Evolutionary conservation across 2,113 vertebrate genomes (phyloP).

Genomic region (Azemiops feae): DNA sequence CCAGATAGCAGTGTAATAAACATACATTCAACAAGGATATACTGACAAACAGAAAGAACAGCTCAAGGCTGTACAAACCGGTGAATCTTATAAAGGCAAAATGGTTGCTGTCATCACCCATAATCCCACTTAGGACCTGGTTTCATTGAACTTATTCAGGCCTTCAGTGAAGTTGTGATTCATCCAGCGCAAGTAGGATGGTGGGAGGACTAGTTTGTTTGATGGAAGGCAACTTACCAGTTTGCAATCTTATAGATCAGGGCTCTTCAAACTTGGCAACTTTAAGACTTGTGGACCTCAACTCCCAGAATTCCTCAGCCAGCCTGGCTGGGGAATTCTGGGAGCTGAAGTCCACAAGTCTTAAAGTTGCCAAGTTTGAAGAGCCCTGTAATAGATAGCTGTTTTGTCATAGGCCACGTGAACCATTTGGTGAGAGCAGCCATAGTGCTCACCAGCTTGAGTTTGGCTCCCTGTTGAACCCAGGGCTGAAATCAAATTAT

Average conservation of each 20-base stretch:
- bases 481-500: background rate
- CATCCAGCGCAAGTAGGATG: background rate
- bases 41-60: slow-evolving; percentile 29
- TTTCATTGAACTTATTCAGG: background rate
- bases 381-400: background rate
- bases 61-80: slow-evolving; percentile 39
- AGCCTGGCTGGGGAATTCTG: background rate
- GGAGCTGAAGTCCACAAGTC: background rate
- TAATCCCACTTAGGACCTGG: slow-evolving; percentile 14
- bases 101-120: slow-evolving; percentile 26
- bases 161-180: slow-evolving; percentile 14
- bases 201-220: background rate
- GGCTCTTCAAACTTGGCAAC: too few species aligned
- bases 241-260: background rate
- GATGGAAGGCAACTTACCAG: background rate
- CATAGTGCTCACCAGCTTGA: background rate
- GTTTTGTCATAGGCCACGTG: background rate
- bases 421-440: background rate
- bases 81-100: background rate
- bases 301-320: too few species aligned
- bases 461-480: background rate
- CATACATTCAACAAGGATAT: slow-evolving; percentile 43
- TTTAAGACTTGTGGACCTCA: too few species aligned
- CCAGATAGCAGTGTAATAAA: slow-evolving; percentile 61
- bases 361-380: background rate